These are phyloP conservation scores for Crocidura indochinensis DNA, from an alignment of 2,797 vertebrate genomes.

Conservation along the genomic window DNA sequence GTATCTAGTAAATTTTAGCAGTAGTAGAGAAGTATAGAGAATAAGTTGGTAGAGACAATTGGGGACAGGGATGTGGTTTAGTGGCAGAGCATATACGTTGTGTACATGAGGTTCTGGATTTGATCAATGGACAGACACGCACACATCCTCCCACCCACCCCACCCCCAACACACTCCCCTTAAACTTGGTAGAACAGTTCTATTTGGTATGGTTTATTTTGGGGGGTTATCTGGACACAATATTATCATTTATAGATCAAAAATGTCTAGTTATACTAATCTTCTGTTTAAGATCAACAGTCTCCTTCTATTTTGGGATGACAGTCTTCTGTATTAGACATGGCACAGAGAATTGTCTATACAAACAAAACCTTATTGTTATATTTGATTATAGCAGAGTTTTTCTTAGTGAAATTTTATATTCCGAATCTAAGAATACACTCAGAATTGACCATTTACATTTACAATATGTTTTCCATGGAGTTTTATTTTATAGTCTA, in stretches of 20 bases:
- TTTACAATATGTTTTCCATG: conserved; percentile 22
- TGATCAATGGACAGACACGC: too few species aligned
- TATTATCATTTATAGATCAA: neutral
- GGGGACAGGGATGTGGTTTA: too few species aligned
- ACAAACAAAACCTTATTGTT: neutral
- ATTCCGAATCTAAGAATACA: neutral
- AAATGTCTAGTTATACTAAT: neutral
- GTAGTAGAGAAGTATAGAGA: conserved; percentile 11
- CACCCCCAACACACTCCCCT: too few species aligned
- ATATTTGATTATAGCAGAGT: conserved; percentile 11
- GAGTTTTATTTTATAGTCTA: conserved; percentile 25
- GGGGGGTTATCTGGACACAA: neutral
- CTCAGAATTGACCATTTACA: conserved; percentile 56
- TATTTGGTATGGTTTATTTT: neutral
- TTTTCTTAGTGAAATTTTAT: conserved; percentile 62
- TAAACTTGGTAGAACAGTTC: neutral
- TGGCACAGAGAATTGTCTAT: neutral
- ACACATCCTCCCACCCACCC: too few species aligned
- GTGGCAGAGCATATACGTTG: too few species aligned
- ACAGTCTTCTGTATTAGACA: neutral
- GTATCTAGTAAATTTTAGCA: conserved; percentile 16
- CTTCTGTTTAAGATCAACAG: neutral
- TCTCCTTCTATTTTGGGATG: neutral
- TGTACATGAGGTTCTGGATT: too few species aligned
- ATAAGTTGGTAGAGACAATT: conserved; percentile 6